Evolutionary conservation across 2,113 vertebrate species (phyloP).

Genomic region (Dasyornis broadbenti): DNA sequence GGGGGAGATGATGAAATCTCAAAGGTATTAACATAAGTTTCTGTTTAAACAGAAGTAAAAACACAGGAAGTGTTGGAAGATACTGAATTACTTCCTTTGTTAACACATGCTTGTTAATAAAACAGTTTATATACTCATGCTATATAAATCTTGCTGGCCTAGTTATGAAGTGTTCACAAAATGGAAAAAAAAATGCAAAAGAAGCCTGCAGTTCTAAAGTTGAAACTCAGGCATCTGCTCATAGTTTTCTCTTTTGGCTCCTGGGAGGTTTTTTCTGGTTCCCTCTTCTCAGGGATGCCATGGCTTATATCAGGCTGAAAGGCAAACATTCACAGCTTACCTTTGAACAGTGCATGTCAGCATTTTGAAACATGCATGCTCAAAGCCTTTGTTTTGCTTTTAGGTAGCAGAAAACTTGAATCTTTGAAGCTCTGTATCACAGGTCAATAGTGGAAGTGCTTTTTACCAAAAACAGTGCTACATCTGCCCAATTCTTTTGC

Average conservation of each 20-base stretch:
- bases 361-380: neutral
- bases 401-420: neutral
- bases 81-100: neutral
- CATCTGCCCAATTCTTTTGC: neutral
- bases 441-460: neutral
- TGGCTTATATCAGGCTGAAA: neutral
- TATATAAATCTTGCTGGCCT: neutral
- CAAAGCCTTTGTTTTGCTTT: neutral
- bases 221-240: neutral
- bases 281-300: neutral
- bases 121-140: neutral
- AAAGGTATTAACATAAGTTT: neutral
- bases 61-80: neutral
- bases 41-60: neutral
- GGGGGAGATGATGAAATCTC: neutral
- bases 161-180: neutral
- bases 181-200: neutral
- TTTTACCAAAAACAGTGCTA: neutral
- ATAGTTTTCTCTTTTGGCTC: neutral
- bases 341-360: accelerated
- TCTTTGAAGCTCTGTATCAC: neutral
- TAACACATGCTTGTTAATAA: neutral
- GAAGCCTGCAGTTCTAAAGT: neutral
- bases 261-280: neutral
- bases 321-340: neutral